These are phyloP conservation scores for Sinocyclocheilus rhinocerous DNA, from an alignment of 2,113 vertebrate genomes.

Conservation along the genomic window DNA sequence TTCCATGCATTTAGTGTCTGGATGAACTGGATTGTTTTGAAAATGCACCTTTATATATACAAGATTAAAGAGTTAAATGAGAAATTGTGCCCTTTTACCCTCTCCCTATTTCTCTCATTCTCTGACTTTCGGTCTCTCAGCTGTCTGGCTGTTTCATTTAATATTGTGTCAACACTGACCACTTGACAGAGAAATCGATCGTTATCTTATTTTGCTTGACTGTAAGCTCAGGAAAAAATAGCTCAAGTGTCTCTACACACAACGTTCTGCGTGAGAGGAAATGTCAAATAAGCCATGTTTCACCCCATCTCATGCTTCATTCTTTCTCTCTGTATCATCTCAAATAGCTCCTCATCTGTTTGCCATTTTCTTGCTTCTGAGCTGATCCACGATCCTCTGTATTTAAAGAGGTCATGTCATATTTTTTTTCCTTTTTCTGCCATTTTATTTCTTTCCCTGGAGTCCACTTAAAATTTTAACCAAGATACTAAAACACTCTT, in stretches of 20 bases:
- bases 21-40: background rate
- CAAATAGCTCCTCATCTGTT: constrained; percentile 10
- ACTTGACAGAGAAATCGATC: constrained; percentile 62
- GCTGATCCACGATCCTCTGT: background rate
- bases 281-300: constrained; percentile 55
- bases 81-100: background rate
- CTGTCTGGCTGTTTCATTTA: constrained; percentile 57
- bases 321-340: constrained; percentile 3
- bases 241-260: constrained; percentile 41
- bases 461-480: background rate
- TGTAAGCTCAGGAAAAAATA: constrained; percentile 53
- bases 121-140: background rate
- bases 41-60: background rate
- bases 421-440: background rate
- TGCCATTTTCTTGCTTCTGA: constrained; percentile 1
- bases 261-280: constrained; percentile 51
- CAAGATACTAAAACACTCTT: background rate
- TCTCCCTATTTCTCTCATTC: background rate
- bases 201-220: constrained; percentile 64
- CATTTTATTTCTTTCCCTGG: background rate
- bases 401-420: background rate
- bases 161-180: constrained; percentile 62
- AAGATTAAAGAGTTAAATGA: background rate
- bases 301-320: constrained; percentile 20
- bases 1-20: background rate